phyloP scores from a whole-genome alignment of 2,113 vertebrate genomes.

The Sapayoa aenigma region DNA sequence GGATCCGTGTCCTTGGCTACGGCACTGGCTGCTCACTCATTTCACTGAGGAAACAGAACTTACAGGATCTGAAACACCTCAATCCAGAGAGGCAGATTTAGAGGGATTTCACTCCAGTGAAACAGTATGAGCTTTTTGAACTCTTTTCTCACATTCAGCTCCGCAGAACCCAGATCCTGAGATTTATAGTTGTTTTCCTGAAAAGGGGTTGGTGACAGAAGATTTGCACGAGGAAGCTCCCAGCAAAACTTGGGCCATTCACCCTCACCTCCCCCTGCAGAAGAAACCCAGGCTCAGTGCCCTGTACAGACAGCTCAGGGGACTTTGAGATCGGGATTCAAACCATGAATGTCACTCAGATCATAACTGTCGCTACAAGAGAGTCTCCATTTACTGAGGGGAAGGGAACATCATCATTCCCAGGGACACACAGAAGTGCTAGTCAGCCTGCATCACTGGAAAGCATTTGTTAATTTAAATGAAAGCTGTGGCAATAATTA shows the following conservation, averaged over 20 bases:
- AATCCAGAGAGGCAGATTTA: background rate
- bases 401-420: background rate
- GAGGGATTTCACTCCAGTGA: background rate
- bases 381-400: background rate
- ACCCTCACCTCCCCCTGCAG: background rate
- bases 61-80: background rate
- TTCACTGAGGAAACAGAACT: background rate
- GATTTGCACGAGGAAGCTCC: background rate
- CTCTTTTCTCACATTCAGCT: background rate
- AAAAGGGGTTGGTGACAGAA: background rate
- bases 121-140: background rate
- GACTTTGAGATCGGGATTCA: background rate
- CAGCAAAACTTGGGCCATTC: background rate
- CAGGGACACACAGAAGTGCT: background rate
- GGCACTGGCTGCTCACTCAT: background rate
- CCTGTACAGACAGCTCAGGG: background rate
- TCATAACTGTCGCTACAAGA: background rate
- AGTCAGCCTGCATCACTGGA: background rate
- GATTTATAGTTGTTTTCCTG: background rate
- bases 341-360: background rate
- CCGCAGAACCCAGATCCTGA: background rate
- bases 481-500: background rate
- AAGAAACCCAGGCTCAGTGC: background rate
- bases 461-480: background rate
- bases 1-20: background rate